These are phyloP conservation scores for Charadrius vociferus DNA, from an alignment of 2,113 vertebrate genomes.

Conservation along the genomic window DNA sequence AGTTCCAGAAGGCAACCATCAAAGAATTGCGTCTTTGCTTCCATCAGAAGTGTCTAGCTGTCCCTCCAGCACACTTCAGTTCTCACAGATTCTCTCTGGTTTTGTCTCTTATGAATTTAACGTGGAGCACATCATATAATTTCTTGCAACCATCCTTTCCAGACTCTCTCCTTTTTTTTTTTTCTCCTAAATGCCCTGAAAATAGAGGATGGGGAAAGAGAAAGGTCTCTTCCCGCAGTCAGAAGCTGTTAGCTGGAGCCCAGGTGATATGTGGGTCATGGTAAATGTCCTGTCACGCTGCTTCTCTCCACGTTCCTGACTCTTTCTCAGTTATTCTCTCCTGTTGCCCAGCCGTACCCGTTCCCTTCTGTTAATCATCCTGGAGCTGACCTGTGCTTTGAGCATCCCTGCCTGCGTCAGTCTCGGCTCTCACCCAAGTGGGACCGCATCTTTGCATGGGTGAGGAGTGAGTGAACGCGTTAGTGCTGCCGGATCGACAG, in stretches of 20 bases:
- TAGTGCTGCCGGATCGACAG: not conserved
- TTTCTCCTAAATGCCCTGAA: not conserved
- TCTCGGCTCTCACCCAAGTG: rapidly evolving
- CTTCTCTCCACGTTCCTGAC: not conserved
- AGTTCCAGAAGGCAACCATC: constrained; percentile 45
- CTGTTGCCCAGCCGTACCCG: rapidly evolving
- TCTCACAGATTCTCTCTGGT: not conserved
- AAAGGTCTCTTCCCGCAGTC: not conserved
- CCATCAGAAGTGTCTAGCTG: not conserved
- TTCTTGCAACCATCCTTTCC: not conserved
- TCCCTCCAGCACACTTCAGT: not conserved
- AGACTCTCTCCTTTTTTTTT: not conserved
- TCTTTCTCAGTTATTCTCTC: not conserved
- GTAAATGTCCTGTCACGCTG: not conserved
- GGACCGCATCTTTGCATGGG: not conserved
- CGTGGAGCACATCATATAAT: rapidly evolving
- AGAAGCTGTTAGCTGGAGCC: not conserved
- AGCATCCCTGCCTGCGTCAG: not conserved
- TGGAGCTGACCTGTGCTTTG: not conserved
- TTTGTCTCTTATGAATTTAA: not conserved
- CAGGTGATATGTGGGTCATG: not conserved
- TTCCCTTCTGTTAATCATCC: not conserved
- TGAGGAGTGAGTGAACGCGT: rapidly evolving
- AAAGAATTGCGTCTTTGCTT: constrained; percentile 20
- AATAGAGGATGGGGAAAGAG: not conserved